Evolutionary conservation across 1,140 invertebrate genomes (phyloP), one percentile per base, ranked within the genome.

Genomic region (Cotesia chilonis): DNA sequence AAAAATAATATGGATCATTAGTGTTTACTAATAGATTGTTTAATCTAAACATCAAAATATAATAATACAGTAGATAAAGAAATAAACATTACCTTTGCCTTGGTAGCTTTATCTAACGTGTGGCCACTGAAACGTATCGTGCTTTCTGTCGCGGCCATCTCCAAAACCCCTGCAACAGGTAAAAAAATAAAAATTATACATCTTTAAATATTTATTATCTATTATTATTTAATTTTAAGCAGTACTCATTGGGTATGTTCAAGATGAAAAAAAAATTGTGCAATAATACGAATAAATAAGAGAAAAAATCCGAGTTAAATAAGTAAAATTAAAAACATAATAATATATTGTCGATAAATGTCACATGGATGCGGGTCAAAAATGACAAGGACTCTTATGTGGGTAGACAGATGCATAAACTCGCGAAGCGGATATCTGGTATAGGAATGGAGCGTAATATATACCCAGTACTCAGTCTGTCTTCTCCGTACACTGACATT

Each of bases 21-120:
- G 1, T 14, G 14, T 14, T 14, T 14, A 14, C 14, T 14, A 14
- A 14, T 14, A 14, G 14, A 14, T 14, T 14, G 14, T 14, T 14
- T 14, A 28, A 28, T 28, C 28, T 14, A 51, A 37, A 59, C 63
- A n/a, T 17, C n/a, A 47, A 12, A 10, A 57, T 9, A 68, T 52
- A 37, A 57, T 12, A n/a, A 57, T 7, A 35, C 63, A 4, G 14
- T 36, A 55, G 28, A 64, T 47, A 38, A 41, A 60, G 36, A 20
- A 38, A 63, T 51, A 64, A 9, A 70, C 71, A 71, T 80, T 76
- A 85, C 95, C 89, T 99, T 99, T 75, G 98, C 97, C 88, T 98
- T 98, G 80, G 97, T 99, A 72, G 98, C 98, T 89, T 99, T 99
- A 90, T 99, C 98, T 81, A 97, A 89, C 76, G 98, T 99, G 87